A percentile compares a stretch with the other conserved stretches of the same genome.
Evolutionary conservation across 2,113 vertebrate species (phyloP).

Genomic region (Tetrao urogallus): DNA sequence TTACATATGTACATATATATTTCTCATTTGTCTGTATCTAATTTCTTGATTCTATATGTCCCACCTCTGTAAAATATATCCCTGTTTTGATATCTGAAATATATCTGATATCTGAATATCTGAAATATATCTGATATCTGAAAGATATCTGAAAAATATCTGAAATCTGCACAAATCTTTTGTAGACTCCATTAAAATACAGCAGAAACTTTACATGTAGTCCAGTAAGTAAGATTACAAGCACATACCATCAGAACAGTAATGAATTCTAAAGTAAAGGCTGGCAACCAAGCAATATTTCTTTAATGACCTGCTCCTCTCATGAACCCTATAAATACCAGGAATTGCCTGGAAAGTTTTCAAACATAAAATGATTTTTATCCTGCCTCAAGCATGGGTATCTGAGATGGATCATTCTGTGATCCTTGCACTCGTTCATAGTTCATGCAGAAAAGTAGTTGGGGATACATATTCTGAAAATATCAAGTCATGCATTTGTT

Average conservation of each 20-base stretch:
- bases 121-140: too few relatives aligned
- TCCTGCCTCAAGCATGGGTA: accelerated
- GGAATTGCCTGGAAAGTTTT: not conserved
- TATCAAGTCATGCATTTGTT: not conserved
- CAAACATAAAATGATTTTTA: not conserved
- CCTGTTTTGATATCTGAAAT: not conserved
- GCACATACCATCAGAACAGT: not conserved
- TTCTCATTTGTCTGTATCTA: not conserved
- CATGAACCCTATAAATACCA: not conserved
- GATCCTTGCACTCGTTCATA: not conserved
- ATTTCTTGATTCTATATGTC: not conserved
- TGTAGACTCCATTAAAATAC: not conserved
- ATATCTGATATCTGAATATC: too few relatives aligned
- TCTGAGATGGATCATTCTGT: not conserved
- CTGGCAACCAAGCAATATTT: not conserved
- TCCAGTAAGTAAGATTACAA: not conserved
- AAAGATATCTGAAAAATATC: too few relatives aligned
- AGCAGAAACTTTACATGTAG: not conserved
- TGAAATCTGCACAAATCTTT: not conserved
- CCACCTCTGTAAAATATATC: not conserved
- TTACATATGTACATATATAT: not conserved
- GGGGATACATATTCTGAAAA: not conserved
- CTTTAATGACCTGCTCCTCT: not conserved
- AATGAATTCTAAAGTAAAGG: not conserved
- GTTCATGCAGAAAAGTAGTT: not conserved